These are phyloP conservation scores for Arizona elegans DNA, from an alignment of 2,113 vertebrate genomes.

Conservation along the genomic window DNA sequence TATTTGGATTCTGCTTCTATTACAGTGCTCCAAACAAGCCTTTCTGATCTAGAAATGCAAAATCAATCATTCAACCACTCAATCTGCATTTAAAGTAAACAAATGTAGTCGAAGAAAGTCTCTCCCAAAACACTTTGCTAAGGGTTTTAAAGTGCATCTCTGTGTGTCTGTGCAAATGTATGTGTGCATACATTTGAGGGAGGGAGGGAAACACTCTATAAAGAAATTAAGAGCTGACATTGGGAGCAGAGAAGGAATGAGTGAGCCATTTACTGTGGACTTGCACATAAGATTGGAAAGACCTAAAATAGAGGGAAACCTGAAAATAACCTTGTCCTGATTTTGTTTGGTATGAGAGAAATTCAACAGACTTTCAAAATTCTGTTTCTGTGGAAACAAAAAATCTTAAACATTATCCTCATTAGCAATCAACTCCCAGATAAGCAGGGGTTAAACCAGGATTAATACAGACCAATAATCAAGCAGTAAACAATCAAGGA, in stretches of 20 bases:
- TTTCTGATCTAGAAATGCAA: conserved; percentile 38
- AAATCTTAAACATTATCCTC: background rate
- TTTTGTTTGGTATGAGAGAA: background rate
- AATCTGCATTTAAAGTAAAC: conserved; percentile 30
- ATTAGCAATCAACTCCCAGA: background rate
- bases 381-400: background rate
- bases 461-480: background rate
- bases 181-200: background rate
- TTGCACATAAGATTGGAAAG: background rate
- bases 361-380: background rate
- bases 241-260: background rate
- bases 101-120: background rate
- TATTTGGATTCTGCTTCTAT: background rate
- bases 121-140: conserved; percentile 25
- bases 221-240: background rate
- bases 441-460: background rate
- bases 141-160: background rate
- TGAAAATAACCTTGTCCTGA: background rate
- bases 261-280: background rate
- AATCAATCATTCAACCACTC: conserved; percentile 5
- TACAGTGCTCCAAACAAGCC: conserved; percentile 6
- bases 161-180: background rate
- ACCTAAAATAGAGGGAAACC: background rate
- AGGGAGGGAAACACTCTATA: background rate
- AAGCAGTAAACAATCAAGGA: background rate